Base-by-base conservation (phyloP, 2,797 vertebrate species). In the Myotis findleyi region DNA sequence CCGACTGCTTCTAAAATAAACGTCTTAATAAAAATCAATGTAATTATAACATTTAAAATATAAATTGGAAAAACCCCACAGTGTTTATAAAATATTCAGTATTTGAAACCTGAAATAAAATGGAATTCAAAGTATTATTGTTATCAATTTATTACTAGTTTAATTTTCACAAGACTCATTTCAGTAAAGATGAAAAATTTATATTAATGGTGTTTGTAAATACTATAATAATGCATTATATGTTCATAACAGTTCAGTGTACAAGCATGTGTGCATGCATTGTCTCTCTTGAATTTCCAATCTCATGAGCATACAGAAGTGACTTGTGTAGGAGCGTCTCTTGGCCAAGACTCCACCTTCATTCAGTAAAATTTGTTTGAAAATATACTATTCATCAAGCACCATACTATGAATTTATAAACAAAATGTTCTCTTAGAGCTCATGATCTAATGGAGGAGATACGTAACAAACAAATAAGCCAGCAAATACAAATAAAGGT, bases 11-110 rank as follows among this genome's bases (percentile, higher is more conserved):
- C 12, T n/a, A 92, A 95, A 93, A 91, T 91, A 86, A 95, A 96
- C 83, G 21, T 73, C 62, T 64, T 53, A 55, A 93, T 91, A 95
- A 89, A 93, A 91, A 73, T 94, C 33, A 73, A 59, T 81, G 25
- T 91, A 95, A 96, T 79, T 76, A 68, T 94, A 44, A 80, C 38
- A 82, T 80, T 89, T 62, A 91, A 96, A 95, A 87, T 72, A 23
- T 86, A 79, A 82, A 93, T 87, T 44, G 41, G n/a, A 41, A 89
- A 38, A 36, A 77, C 64, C 12, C 5, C 2, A 68, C 23, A 47
- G 5, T 68, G 33, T 93, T 75, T 95, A 84, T 75, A 85, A 93
- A 97, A 88, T 75, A 93, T 87, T 57, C 68, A 68, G 4, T 30
- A 30, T 79, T 93, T 71, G 38, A 90, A 94, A 93, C 53, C 38